A percentile compares a stretch with the other conserved stretches of the same genome.
phyloP scores from a whole-genome alignment of 2,113 vertebrate species.

The Solea solea region DNA sequence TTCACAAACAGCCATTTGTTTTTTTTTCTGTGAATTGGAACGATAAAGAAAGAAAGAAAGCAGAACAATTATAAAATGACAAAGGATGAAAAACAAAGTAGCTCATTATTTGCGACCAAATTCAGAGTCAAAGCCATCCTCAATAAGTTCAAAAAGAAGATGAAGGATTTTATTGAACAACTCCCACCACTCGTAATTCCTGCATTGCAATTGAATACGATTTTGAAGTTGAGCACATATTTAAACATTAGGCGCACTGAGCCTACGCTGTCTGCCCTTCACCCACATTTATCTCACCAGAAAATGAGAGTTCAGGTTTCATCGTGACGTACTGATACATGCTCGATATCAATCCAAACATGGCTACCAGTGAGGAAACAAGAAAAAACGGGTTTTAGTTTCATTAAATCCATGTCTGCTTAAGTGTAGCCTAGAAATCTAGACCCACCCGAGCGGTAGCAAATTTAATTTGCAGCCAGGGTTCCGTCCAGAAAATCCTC shows the following conservation, averaged over 20 bases:
- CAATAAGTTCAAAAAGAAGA: not conserved
- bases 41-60: constrained; percentile 25
- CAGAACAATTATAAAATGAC: constrained; percentile 15
- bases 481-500: too few species aligned
- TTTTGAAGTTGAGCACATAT: constrained; percentile 4
- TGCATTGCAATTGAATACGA: not conserved
- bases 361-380: too few species aligned
- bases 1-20: constrained; percentile 17
- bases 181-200: not conserved
- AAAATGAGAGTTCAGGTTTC: too few species aligned
- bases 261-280: too few species aligned
- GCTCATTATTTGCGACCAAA: not conserved
- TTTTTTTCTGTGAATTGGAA: constrained; percentile 19
- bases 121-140: not conserved
- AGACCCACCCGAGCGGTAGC: too few species aligned
- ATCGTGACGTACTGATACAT: too few species aligned
- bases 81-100: not conserved
- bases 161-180: not conserved
- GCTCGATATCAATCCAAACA: too few species aligned
- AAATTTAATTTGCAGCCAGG: too few species aligned
- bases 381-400: too few species aligned
- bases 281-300: too few species aligned
- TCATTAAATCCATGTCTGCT: too few species aligned
- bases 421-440: too few species aligned
- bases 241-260: not conserved